Base-by-base conservation (phyloP, 2,888 invertebrate species). In the Aphelenchoides bicaudatus region DNA sequence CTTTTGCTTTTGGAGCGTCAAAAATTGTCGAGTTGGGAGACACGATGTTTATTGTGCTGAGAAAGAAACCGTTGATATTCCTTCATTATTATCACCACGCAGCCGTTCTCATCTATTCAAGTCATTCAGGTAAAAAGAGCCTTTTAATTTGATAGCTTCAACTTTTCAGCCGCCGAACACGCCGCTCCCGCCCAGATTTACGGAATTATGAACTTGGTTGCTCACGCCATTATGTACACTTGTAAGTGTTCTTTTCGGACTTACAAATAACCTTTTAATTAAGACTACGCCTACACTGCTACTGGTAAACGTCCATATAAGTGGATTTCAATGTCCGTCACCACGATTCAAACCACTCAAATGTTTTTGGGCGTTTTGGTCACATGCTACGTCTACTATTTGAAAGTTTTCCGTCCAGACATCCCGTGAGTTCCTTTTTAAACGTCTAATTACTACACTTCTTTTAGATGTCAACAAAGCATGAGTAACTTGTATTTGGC, bases 191-290 rank as follows among this genome's bases (percentile, higher is more conserved):
- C 69, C 29, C 38, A 69, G 27, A 64, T 63, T 21, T 73, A 67
- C 57, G 67, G 72, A 39, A 78, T 79, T 1, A 82, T 82, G 81
- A 82, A 82, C 70, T 82, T 79, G 61, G 70, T 78, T 2, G 49
- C n/a, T 4, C 49, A 49, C 46, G 29, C 5, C 16, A 43, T 49
- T 6, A 49, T 49, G 49, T 49, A 49, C 16, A 8, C 46, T 4
- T 34, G 34, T n/a, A 34, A 34, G 10, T 34, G 34, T n/a, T 34
- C 10, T 34, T n/a, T 34, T 10, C 34, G 10, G 34, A 34, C n/a
- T 34, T 34, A 34, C 34, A 10, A n/a, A 34, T 34, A 10, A n/a
- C 10, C n/a, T 34, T 10, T 10, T 34, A 10, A n/a, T n/a, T 10
- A n/a, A 19, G 39, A 51, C 52, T 51, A 51, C 52, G 52, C 52